Evolutionary conservation across 2,113 vertebrate genomes (phyloP).

Genomic region (Catharus fuscescens): DNA sequence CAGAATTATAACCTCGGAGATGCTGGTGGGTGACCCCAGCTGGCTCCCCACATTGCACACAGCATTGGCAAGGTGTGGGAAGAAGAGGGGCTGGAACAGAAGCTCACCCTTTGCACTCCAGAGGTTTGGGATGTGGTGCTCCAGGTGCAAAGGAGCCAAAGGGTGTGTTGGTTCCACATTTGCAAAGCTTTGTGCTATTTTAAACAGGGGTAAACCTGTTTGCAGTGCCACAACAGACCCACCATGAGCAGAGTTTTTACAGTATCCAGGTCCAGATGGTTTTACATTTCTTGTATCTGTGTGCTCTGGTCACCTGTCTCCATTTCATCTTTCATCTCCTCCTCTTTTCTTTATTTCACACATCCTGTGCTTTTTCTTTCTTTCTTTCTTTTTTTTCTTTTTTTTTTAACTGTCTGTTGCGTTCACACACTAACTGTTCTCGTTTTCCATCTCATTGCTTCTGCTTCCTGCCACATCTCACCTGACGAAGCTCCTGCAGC

Average conservation of each 20-base stretch:
- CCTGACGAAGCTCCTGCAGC: slow-evolving; percentile 58
- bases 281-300: slow-evolving; percentile 24
- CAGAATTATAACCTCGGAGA: neutral
- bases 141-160: neutral
- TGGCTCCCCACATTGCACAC: neutral
- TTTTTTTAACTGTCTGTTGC: neutral
- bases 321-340: neutral
- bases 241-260: neutral
- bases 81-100: neutral
- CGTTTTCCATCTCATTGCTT: neutral
- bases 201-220: neutral
- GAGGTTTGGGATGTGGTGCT: neutral
- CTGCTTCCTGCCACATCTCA: neutral
- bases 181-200: slow-evolving; percentile 36
- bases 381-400: neutral
- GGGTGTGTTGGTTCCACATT: neutral
- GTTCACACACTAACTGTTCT: neutral
- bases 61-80: neutral
- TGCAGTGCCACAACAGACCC: neutral
- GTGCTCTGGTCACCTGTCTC: neutral
- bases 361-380: neutral
- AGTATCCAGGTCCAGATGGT: neutral
- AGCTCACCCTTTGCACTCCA: neutral
- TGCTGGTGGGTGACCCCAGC: neutral
- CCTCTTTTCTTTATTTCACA: neutral